Conservation (phyloP, 2,113 vertebrate species). For the Neomonachus schauinslandi region DNA sequence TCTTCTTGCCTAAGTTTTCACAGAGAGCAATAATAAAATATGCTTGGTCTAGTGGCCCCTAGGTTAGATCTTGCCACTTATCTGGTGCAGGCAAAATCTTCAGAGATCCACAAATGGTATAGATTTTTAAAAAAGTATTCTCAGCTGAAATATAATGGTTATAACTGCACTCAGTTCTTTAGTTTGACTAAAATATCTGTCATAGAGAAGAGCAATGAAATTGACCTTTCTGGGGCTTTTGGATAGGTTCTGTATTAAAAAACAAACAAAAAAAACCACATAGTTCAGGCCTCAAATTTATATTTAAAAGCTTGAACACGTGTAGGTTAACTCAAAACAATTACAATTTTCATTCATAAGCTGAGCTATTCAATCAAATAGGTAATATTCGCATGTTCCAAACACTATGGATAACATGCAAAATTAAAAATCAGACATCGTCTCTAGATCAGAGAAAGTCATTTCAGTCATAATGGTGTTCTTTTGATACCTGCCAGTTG, state of each 20-base stretch:
- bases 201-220: background rate
- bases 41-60: background rate
- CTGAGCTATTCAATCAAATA: background rate
- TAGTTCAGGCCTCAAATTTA: background rate
- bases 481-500: background rate
- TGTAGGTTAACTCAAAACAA: conserved; percentile 7
- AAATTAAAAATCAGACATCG: background rate
- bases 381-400: background rate
- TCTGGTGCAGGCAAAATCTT: background rate
- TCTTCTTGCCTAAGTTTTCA: background rate
- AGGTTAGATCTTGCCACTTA: background rate
- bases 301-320: conserved; percentile 7
- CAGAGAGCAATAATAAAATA: background rate
- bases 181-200: conserved; percentile 20
- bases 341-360: background rate
- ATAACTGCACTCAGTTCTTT: background rate
- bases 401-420: background rate
- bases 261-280: background rate
- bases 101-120: background rate
- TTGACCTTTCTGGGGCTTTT: background rate
- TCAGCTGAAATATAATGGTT: background rate
- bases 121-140: background rate
- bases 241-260: background rate
- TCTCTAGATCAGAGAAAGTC: background rate
- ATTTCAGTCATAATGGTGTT: background rate